Evolutionary conservation across 1,140 invertebrate species (phyloP).

Genomic region (Apocrypta bakeri): DNA sequence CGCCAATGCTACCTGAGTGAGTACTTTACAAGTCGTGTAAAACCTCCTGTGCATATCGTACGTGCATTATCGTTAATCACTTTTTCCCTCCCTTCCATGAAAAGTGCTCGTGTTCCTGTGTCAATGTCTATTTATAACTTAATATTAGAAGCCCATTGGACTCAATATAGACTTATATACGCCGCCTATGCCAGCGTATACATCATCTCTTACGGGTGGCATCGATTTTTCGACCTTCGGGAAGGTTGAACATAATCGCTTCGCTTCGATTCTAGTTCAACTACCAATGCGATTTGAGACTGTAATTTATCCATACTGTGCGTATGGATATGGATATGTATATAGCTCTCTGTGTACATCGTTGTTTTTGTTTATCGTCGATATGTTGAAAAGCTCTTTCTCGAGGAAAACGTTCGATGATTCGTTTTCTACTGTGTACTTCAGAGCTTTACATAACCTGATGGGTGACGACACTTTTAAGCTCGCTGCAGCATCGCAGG

Average conservation of each 20-base stretch:
- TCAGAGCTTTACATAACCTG: conserved; percentile 28
- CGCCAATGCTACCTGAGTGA: not conserved
- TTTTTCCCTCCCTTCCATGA: too few species aligned
- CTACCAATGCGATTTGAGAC: too few species aligned
- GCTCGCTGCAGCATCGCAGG: not conserved
- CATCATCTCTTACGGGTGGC: not conserved
- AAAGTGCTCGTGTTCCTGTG: too few species aligned
- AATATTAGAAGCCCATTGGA: too few species aligned
- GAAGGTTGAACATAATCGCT: conserved; percentile 3
- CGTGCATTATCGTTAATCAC: too few species aligned
- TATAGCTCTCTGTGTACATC: not conserved
- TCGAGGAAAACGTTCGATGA: not conserved
- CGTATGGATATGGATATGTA: too few species aligned
- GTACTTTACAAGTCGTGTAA: not conserved
- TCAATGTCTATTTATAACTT: too few species aligned
- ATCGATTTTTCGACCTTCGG: conserved; percentile 38
- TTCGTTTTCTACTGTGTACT: not conserved
- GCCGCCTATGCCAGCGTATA: not conserved
- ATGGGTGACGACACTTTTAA: not conserved
- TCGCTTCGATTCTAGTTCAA: not conserved
- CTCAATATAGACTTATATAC: too few species aligned
- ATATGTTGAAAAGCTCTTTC: not conserved
- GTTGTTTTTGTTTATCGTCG: not conserved
- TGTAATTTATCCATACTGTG: too few species aligned
- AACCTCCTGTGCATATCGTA: not conserved